Percentiles rank a stretch among this genome's conserved stretches.
phyloP scores from a whole-genome alignment of 1,140 invertebrate genomes.

The Lycorma delicatula region DNA sequence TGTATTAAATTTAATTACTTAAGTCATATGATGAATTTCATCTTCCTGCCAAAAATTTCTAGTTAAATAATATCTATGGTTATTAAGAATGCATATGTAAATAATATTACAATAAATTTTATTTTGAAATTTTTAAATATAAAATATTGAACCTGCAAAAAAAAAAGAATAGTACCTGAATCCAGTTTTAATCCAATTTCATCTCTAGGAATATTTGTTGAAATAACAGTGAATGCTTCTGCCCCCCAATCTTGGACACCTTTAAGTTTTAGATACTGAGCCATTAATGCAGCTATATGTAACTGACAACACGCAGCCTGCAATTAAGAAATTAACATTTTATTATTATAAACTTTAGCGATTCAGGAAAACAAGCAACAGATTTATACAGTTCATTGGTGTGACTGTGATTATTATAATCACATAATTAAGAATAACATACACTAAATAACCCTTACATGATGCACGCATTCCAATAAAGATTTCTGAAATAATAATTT shows the following conservation, averaged over 20 bases:
- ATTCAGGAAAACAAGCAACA: constrained; percentile 5
- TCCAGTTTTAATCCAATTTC: constrained; percentile 76
- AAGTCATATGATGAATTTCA: too few relatives aligned
- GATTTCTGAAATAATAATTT: too few relatives aligned
- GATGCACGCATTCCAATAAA: too few relatives aligned
- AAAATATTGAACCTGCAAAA: too few relatives aligned
- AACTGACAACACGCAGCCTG: constrained; percentile 80
- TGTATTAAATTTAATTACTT: too few relatives aligned
- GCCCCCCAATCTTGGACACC: constrained; percentile 68
- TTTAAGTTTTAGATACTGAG: constrained; percentile 80
- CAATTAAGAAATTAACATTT: constrained; percentile 8
- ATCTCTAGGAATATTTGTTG: constrained; percentile 76
- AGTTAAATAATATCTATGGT: too few relatives aligned
- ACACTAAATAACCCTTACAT: too few relatives aligned
- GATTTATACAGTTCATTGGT: background rate
- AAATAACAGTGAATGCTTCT: constrained; percentile 69
- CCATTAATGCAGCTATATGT: constrained; percentile 85
- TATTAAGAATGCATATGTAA: too few relatives aligned
- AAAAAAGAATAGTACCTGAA: constrained; percentile 46
- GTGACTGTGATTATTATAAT: too few relatives aligned
- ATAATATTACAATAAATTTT: too few relatives aligned
- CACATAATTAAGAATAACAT: background rate
- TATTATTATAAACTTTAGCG: background rate
- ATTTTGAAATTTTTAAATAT: too few relatives aligned
- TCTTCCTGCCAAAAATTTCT: too few relatives aligned